Base-by-base conservation (phyloP, 2,888 invertebrate genomes). In the Notodonta ziczac region DNA sequence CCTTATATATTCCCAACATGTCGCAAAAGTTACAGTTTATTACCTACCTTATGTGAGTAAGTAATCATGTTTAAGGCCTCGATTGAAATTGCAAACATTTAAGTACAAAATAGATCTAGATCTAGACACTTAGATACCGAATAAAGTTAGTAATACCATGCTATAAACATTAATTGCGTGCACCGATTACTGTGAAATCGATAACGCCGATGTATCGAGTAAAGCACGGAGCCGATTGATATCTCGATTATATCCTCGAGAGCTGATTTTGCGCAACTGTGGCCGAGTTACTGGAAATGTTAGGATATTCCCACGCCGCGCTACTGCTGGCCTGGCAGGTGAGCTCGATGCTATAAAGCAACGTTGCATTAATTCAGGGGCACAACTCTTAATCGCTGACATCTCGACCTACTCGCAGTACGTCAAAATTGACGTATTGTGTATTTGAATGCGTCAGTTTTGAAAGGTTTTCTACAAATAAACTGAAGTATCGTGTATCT, bases 271-370 rank as follows among this genome's bases (percentile, higher is more conserved):
- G 73, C 71, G 72, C 78, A 80, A 78, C 62, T 57, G 46, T 68
- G 70, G 63, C 67, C 52, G 52, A 50, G 56, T 54, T 48, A 59
- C 63, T 63, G 63, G 56, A 78, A 85, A 83, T 83, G 84, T 77
- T 85, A 81, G 72, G 63, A 68, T 81, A 80, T 80, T 82, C 81
- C 74, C 82, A 81, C 82, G 80, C 32, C 51, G 24, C 7, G 10
- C 16, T 24, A 13, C 24, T 24, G 24, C 24, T 24, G 24, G 24
- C 24, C 24, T 32, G 12, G 32, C 32, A 16, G 52, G 12, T 52
- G 8, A 13, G 32, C 6, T 32, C 12, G 13, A 51, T 48, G 35
- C 24, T 52, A 32, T 32, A 10, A 13, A 32, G 24, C 10, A 52
- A 10, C 32, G 9, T 51, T n/a, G 2, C 8, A 50, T 50, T 50